Evolutionary conservation across 2,113 vertebrate species (phyloP).

Genomic region (Gulo gulo): DNA sequence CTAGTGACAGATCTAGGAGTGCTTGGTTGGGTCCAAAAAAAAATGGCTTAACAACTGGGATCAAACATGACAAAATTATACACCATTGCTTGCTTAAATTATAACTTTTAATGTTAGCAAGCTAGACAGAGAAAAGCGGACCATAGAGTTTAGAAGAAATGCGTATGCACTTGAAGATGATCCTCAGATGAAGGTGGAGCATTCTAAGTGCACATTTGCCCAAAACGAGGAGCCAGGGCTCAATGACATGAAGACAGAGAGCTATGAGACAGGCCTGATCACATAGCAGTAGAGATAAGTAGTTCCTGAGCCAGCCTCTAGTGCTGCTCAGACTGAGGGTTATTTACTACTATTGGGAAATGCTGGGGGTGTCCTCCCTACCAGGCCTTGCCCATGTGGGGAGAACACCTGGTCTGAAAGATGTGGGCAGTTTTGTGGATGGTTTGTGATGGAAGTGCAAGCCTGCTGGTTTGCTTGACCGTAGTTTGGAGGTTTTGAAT

Average conservation of each 20-base stretch:
- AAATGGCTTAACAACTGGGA: not conserved
- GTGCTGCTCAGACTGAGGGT: not conserved
- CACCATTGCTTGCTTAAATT: not conserved
- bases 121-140: not conserved
- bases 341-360: not conserved
- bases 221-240: constrained; percentile 96
- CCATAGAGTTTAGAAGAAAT: not conserved
- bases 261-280: constrained; percentile 77
- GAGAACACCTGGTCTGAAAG: not conserved
- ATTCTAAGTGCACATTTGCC: constrained; percentile 88
- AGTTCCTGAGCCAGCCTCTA: not conserved
- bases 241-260: constrained; percentile 95
- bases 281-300: constrained; percentile 54
- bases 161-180: constrained; percentile 92
- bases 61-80: not conserved
- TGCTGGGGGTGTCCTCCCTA: not conserved
- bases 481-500: constrained; percentile 58
- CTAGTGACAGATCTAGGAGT: not conserved
- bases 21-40: not conserved
- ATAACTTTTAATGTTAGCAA: not conserved
- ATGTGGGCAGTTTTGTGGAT: not conserved
- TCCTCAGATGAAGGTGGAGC: constrained; percentile 89
- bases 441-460: not conserved
- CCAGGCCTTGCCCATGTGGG: not conserved
- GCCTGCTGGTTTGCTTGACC: not conserved